These are phyloP conservation scores for Crenuchus spilurus DNA, from an alignment of 2,797 vertebrate species.

Conservation along the genomic window DNA sequence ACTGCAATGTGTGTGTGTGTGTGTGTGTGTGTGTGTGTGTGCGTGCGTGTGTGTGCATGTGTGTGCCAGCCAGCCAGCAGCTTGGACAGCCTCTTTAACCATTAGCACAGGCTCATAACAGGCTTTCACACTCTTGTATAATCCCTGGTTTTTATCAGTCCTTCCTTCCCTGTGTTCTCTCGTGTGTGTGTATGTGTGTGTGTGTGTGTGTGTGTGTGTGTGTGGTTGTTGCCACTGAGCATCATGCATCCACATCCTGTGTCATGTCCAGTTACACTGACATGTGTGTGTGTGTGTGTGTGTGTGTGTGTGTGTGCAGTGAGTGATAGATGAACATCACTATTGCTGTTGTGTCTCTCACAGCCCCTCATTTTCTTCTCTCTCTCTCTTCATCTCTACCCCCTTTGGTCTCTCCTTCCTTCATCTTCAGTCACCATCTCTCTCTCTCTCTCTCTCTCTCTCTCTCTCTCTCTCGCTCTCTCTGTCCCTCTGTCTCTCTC, in stretches of 20 bases:
- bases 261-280: neutral
- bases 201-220: neutral
- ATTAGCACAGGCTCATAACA: conserved; percentile 37
- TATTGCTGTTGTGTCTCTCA: conserved; percentile 7
- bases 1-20: conserved; percentile 54
- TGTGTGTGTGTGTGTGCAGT: conserved; percentile 4
- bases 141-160: conserved; percentile 41
- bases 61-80: neutral
- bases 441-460: neutral
- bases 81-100: conserved; percentile 17
- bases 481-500: neutral
- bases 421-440: conserved; percentile 30
- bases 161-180: neutral
- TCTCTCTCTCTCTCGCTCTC: conserved; percentile 10
- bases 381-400: conserved; percentile 10
- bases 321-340: neutral
- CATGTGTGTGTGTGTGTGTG: conserved; percentile 1
- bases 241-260: neutral
- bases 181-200: neutral
- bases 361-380: conserved; percentile 25
- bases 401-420: conserved; percentile 16
- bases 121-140: conserved; percentile 43
- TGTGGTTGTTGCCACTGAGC: neutral
- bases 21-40: conserved; percentile 21
- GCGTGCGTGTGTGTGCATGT: neutral